A percentile compares a stretch with the other conserved stretches of the same genome.
phyloP scores from a whole-genome alignment of 2,113 vertebrate species.

The Pomatostomus ruficeps region DNA sequence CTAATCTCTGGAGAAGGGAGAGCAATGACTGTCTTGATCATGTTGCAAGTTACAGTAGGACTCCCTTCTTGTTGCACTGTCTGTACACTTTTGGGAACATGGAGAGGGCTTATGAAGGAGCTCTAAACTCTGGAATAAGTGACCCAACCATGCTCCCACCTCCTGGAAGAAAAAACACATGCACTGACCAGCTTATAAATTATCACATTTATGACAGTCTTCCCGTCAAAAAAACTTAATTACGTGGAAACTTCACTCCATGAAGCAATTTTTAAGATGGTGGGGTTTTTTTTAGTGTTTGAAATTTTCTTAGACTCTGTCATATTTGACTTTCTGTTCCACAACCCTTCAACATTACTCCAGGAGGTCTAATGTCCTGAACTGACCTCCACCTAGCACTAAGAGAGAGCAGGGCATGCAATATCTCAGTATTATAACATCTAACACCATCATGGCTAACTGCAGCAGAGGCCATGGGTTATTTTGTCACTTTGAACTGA shows the following conservation, averaged over 20 bases:
- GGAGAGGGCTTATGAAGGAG: not conserved
- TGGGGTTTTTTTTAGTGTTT: not conserved
- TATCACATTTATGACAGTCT: accelerated
- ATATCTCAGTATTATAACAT: not conserved
- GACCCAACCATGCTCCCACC: accelerated
- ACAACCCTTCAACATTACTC: not conserved
- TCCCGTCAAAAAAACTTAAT: not conserved
- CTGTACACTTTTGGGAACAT: not conserved
- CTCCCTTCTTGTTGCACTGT: not conserved
- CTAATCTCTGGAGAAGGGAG: not conserved
- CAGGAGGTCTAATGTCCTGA: not conserved
- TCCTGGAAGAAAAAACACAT: not conserved
- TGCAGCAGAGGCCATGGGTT: not conserved
- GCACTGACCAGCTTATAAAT: accelerated
- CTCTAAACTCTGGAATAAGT: not conserved
- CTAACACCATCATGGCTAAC: not conserved
- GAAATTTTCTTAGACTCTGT: not conserved
- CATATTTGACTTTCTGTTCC: not conserved
- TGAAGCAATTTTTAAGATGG: not conserved
- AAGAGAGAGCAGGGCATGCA: not conserved
- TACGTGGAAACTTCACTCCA: not conserved
- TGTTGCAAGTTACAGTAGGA: not conserved
- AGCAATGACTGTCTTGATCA: not conserved
- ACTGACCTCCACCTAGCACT: not conserved
- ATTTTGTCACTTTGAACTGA: not conserved